These are phyloP conservation scores for Agriotes lineatus DNA, from an alignment of 2,888 invertebrate genomes.

Conservation along the genomic window DNA sequence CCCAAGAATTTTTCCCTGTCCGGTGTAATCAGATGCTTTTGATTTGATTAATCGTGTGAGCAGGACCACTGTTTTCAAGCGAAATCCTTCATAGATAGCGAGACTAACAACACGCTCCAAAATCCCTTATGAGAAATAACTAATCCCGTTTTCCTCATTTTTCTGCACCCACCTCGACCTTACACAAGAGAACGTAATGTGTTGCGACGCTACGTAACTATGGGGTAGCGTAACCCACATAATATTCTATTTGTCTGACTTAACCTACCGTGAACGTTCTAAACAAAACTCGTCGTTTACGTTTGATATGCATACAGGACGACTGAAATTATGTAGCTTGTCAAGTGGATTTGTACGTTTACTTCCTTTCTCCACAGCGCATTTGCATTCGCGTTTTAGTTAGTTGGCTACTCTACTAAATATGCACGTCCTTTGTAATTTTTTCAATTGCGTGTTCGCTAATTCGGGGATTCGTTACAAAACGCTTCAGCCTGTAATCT, in stretches of 20 bases:
- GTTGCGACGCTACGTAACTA: slow-evolving; percentile 11
- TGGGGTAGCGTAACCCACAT: slow-evolving; percentile 22
- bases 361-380: slow-evolving; percentile 25
- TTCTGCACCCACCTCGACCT: slow-evolving; percentile 10
- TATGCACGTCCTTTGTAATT: not conserved
- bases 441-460: slow-evolving; percentile 5
- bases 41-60: slow-evolving; percentile 9
- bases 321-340: slow-evolving; percentile 36
- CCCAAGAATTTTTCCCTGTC: slow-evolving; percentile 1
- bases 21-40: not conserved
- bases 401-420: slow-evolving; percentile 4
- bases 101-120: slow-evolving; percentile 11
- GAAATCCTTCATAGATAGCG: slow-evolving; percentile 15
- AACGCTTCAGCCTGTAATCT: not conserved
- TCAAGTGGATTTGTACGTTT: slow-evolving; percentile 32
- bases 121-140: slow-evolving; percentile 20
- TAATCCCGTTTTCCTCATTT: slow-evolving; percentile 11
- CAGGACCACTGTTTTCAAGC: slow-evolving; percentile 6
- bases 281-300: slow-evolving; percentile 27
- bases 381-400: slow-evolving; percentile 32
- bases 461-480: not conserved
- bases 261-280: slow-evolving; percentile 30
- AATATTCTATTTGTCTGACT: slow-evolving; percentile 33
- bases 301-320: slow-evolving; percentile 32
- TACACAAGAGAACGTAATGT: slow-evolving; percentile 17